These are phyloP conservation scores for Marasmarcha lunaedactyla DNA, from an alignment of 2,888 invertebrate species.

Conservation along the genomic window DNA sequence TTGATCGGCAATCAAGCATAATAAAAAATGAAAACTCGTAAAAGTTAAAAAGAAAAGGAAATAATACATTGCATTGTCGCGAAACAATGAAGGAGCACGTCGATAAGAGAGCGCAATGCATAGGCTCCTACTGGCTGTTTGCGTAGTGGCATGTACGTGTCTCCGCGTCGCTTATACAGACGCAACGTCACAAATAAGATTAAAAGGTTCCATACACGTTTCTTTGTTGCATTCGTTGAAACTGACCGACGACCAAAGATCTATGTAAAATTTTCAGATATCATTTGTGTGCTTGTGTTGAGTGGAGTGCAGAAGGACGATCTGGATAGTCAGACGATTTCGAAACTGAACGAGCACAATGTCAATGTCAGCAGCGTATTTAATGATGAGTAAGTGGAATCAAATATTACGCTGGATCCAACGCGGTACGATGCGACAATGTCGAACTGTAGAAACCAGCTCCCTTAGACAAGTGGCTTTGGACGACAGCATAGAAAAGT, in stretches of 20 bases:
- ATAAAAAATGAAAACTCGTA: too few species aligned
- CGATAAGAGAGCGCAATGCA: slow-evolving; percentile 43
- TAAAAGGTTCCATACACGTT: slow-evolving; percentile 46
- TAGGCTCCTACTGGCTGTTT: slow-evolving; percentile 36
- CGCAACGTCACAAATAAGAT: slow-evolving; percentile 30
- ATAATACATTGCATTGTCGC: slow-evolving; percentile 1
- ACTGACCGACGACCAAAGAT: background rate
- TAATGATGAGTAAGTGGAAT: slow-evolving; percentile 40
- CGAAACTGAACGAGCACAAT: slow-evolving; percentile 41
- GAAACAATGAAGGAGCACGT: slow-evolving; percentile 21
- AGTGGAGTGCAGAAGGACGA: slow-evolving; percentile 56
- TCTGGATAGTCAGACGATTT: slow-evolving; percentile 34
- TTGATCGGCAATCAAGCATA: too few species aligned
- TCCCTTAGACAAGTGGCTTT: too few species aligned
- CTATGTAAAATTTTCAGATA: slow-evolving; percentile 25
- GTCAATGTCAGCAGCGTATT: slow-evolving; percentile 38
- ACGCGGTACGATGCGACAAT: background rate
- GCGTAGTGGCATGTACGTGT: slow-evolving; percentile 56
- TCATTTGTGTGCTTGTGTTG: slow-evolving; percentile 50
- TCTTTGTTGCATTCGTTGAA: background rate
- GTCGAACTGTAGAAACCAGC: background rate
- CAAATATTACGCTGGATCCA: background rate
- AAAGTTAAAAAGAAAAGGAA: background rate
- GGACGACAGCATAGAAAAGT: too few species aligned
- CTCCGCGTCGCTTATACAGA: slow-evolving; percentile 20